A percentile compares a stretch with the other conserved stretches of the same genome.
Conservation (phyloP, 2,113 vertebrate genomes). For the Ochotona curzoniae region DNA sequence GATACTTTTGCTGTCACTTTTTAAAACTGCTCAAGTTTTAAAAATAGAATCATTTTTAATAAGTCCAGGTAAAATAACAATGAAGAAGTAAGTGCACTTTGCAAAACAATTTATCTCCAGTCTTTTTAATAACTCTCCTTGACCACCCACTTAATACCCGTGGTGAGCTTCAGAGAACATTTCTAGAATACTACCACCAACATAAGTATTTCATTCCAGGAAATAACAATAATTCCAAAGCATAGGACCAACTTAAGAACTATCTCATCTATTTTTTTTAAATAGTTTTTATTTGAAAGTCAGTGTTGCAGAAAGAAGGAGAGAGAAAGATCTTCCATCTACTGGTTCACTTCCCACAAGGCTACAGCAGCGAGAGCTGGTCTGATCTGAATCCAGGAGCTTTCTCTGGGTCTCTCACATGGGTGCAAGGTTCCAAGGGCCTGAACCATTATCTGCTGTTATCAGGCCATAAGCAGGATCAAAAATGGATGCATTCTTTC, state of each 20-base stretch:
- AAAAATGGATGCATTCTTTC: not conserved
- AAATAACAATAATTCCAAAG: not conserved
- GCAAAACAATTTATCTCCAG: not conserved
- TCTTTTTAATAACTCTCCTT: not conserved
- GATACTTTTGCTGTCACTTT: constrained; percentile 28
- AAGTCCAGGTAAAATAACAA: not conserved
- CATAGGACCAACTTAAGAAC: not conserved
- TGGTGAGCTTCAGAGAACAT: not conserved
- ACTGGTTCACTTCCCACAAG: too few relatives aligned
- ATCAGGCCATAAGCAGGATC: too few relatives aligned
- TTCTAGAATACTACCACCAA: not conserved
- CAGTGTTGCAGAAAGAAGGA: too few relatives aligned
- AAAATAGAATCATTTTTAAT: constrained; percentile 44
- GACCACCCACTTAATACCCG: too few relatives aligned
- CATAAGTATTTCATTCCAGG: not conserved
- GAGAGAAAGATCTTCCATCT: too few relatives aligned
- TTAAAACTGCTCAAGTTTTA: constrained; percentile 32
- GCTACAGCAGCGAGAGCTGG: too few relatives aligned
- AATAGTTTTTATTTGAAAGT: too few relatives aligned
- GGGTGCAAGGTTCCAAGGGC: too few relatives aligned
- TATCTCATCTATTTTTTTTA: not conserved
- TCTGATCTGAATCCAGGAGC: too few relatives aligned
- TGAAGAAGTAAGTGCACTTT: not conserved
- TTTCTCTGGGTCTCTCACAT: too few relatives aligned
- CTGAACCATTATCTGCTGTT: too few relatives aligned